phyloP scores from a whole-genome alignment of 2,797 vertebrate genomes.

The Hephaestus fuliginosus region DNA sequence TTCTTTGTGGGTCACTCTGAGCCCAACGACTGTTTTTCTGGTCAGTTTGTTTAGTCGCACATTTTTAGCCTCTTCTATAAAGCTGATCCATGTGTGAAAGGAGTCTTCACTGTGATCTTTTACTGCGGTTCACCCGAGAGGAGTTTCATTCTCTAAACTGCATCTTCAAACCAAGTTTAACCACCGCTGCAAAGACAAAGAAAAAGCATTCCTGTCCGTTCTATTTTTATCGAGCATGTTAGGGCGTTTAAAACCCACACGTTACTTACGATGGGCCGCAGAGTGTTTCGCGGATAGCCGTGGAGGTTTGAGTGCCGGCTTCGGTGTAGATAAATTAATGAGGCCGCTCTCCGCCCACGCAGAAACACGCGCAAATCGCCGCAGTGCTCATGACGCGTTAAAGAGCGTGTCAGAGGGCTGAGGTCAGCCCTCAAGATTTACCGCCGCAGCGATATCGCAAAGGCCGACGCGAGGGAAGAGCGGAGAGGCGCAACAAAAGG shows the following conservation, averaged over 20 bases:
- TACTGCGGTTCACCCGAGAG: not conserved
- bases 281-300: constrained; percentile 52
- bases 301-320: constrained; percentile 71
- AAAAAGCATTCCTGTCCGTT: constrained; percentile 12
- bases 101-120: not conserved
- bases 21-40: constrained; percentile 3
- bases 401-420: constrained; percentile 58
- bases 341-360: constrained; percentile 59
- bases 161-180: constrained; percentile 9
- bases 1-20: not conserved
- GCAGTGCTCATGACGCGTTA: constrained; percentile 74
- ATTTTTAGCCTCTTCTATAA: not conserved
- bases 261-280: constrained; percentile 42
- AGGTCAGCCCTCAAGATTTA: constrained; percentile 73
- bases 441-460: constrained; percentile 38
- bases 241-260: constrained; percentile 53
- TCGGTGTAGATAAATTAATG: constrained; percentile 74
- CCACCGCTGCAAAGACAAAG: not conserved
- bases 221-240: constrained; percentile 40
- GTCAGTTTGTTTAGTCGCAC: constrained; percentile 7
- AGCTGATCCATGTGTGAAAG: not conserved
- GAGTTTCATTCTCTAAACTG: not conserved
- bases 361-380: constrained; percentile 46
- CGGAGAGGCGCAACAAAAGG: constrained; percentile 9
- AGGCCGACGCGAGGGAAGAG: constrained; percentile 24